Evolutionary conservation across 2,888 invertebrate genomes (phyloP).

Genomic region (Andrena dorsata): DNA sequence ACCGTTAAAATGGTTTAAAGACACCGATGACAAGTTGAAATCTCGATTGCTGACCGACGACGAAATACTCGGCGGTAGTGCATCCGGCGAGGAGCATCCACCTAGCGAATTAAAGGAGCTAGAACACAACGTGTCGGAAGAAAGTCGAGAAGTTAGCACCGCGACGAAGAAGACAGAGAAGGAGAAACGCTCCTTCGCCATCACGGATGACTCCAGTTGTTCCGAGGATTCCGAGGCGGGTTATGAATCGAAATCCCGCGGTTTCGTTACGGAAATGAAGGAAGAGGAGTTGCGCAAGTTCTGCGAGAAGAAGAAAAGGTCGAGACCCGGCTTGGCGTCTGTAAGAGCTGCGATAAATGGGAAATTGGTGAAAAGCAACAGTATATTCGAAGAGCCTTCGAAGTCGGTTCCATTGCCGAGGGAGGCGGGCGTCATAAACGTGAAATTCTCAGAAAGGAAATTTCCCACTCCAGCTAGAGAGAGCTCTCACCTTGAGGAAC

Average conservation of each 20-base stretch:
- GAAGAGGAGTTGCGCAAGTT: conserved; percentile 50
- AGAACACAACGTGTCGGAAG: neutral
- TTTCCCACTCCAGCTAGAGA: conserved; percentile 94
- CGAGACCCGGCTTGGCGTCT: conserved; percentile 39
- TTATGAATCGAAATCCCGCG: conserved; percentile 3
- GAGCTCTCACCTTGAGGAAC: conserved; percentile 89
- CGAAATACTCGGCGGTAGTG: conserved; percentile 28
- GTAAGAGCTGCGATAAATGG: conserved; percentile 71
- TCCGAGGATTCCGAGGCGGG: conserved; percentile 68
- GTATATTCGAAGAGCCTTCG: conserved; percentile 80
- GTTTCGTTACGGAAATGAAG: conserved; percentile 28
- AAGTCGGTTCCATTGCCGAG: conserved; percentile 87
- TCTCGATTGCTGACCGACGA: conserved; percentile 51
- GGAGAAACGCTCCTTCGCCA: neutral
- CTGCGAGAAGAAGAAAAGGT: conserved; percentile 43
- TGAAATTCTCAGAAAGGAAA: conserved; percentile 90
- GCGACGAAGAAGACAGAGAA: conserved; percentile 23
- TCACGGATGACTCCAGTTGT: conserved; percentile 11
- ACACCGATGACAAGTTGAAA: conserved; percentile 53
- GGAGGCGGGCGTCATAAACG: conserved; percentile 87
- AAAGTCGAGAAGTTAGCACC: conserved; percentile 12
- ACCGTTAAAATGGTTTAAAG: conserved; percentile 77
- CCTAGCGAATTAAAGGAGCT: conserved; percentile 35
- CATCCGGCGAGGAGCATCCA: neutral
- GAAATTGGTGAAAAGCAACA: conserved; percentile 76